These are phyloP conservation scores for Bicyclus anynana DNA, from an alignment of 1,140 invertebrate genomes.

Conservation along the genomic window DNA sequence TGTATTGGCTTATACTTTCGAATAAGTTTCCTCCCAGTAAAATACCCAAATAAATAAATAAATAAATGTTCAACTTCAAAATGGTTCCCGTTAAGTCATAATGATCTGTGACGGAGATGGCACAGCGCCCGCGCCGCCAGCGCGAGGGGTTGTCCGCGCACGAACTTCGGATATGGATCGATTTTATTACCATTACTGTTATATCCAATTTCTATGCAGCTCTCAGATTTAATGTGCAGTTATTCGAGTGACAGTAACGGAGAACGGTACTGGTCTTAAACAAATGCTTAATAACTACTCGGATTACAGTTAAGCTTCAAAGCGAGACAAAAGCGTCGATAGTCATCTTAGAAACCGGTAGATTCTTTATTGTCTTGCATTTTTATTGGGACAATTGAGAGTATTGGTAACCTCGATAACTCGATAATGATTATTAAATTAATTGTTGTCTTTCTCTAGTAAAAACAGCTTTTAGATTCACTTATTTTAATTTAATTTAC, in stretches of 20 bases:
- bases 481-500: too few species aligned
- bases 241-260: neutral
- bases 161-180: conserved; percentile 42
- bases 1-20: too few species aligned
- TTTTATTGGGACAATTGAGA: neutral
- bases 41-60: too few species aligned
- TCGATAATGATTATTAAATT: neutral
- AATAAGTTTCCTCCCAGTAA: too few species aligned
- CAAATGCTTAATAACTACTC: neutral
- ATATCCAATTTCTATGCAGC: conserved; percentile 24
- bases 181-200: conserved; percentile 50
- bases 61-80: too few species aligned
- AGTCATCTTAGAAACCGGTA: neutral
- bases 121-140: conserved; percentile 24
- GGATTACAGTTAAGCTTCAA: conserved; percentile 2
- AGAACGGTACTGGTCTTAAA: neutral
- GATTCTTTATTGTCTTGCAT: neutral
- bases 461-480: too few species aligned
- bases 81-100: neutral
- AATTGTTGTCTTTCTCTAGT: too few species aligned
- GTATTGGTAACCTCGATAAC: neutral
- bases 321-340: neutral
- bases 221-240: neutral
- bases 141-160: conserved; percentile 39
- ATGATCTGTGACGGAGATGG: conserved; percentile 28